Percentiles rank a stretch among this genome's conserved stretches.
phyloP scores from a whole-genome alignment of 2,113 vertebrate species.

The Pedetes capensis region DNA sequence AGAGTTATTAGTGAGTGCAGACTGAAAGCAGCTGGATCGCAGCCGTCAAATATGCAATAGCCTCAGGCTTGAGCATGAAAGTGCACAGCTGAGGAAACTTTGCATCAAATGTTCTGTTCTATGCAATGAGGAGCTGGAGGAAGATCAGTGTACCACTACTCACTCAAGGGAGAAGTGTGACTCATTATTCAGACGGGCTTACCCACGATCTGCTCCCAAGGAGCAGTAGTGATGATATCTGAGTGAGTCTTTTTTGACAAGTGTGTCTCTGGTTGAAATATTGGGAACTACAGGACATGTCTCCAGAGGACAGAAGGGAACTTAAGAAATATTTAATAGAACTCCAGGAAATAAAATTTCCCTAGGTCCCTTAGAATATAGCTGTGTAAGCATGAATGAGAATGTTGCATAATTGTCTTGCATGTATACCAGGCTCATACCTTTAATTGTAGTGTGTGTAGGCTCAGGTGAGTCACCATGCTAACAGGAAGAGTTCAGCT shows the following conservation, averaged over 20 bases:
- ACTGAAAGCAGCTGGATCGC: conserved; percentile 52
- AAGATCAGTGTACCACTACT: background rate
- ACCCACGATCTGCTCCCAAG: conserved; percentile 19
- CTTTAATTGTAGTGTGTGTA: background rate
- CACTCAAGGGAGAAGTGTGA: background rate
- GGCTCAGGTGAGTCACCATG: accelerated
- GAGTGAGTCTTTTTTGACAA: conserved; percentile 55
- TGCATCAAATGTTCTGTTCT: background rate
- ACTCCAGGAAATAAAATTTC: background rate
- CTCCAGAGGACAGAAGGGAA: conserved; percentile 2
- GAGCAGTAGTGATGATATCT: conserved; percentile 2
- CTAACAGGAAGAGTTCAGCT: background rate
- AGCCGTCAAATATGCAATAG: conserved; percentile 43
- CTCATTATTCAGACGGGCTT: conserved; percentile 25
- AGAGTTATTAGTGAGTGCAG: conserved; percentile 61
- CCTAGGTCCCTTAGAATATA: background rate
- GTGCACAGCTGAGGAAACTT: background rate
- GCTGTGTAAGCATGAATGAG: background rate
- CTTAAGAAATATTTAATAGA: background rate
- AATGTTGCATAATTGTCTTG: background rate
- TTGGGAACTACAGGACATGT: background rate
- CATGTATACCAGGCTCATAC: background rate
- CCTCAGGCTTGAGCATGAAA: conserved; percentile 58
- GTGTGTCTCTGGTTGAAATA: conserved; percentile 35
- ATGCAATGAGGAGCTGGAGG: background rate